Evolutionary conservation across 2,888 invertebrate species (phyloP), one percentile per base, ranked within the genome.

Genomic region (Harpalus rubripes): DNA sequence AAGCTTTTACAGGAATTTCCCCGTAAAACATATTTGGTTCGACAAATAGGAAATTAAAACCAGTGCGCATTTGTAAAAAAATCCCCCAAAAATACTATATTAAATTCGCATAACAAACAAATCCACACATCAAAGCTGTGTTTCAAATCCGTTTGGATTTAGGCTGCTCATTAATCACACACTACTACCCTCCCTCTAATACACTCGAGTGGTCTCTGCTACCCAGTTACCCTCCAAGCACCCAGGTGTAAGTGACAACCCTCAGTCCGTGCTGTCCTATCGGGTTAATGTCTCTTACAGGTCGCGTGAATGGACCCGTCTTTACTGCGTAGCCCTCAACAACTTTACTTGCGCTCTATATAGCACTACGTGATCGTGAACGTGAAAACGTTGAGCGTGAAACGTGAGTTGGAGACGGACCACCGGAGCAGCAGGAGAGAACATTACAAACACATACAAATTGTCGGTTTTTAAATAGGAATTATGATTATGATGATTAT

Each of bases 331-430:
- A 26, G 22, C 12, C 52, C 76, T 56, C 52, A 76, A 76, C 76
- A 76, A 76, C 76, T 76, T 76, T 76, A 52, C 76, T 76, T 22
- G 16, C 56, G 76, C 76, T 76, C 76, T 56, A 76, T 76, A 76
- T 52, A 76, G 52, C 76, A 76, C 52, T 76, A 76, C 76, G 68
- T 15, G 68, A 41, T 41, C 68, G 68, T 32, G 32, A 32, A 32
- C 32, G 32, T 32, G 32, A 32, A 32, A 32, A 32, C 32, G 32
- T 32, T 32, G 32, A 68, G 32, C 68, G 65, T 65, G 65, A 65
- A 15, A 15, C 63, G 72, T 72, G 72, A 39, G 32, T 32, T 5
- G 32, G 32, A 32, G 32, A 32, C 32, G 32, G 32, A 5, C 32
- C 32, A 32, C 5, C 6, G 6, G 32, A 32, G 32, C 32, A 32